Percentiles rank a stretch among this genome's conserved stretches.
Conservation (phyloP, 2,113 vertebrate species). For the Panurus biarmicus region DNA sequence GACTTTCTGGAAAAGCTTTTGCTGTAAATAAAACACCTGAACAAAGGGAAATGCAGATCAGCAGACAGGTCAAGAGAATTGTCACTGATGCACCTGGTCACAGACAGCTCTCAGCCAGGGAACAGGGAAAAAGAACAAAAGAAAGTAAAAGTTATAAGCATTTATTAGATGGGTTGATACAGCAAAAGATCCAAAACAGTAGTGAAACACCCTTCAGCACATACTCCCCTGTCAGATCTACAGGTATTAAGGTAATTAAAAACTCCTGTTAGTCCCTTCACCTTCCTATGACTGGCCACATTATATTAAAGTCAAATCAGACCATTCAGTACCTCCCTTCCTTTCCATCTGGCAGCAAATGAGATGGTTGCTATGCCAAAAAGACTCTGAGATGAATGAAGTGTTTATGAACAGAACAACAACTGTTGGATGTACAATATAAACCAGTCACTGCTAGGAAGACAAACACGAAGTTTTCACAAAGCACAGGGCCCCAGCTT, state of each 20-base stretch:
- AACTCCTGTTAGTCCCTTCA: neutral
- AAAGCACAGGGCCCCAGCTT: neutral
- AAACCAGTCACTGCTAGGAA: constrained; percentile 7
- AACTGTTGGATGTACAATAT: neutral
- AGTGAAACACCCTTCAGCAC: neutral
- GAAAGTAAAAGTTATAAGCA: neutral
- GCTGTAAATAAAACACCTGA: neutral
- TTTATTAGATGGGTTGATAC: neutral
- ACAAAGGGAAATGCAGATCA: neutral
- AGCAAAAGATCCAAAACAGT: neutral
- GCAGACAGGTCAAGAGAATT: neutral
- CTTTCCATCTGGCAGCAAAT: constrained; percentile 12
- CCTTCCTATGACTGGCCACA: neutral
- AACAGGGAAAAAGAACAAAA: neutral
- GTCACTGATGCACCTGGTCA: neutral
- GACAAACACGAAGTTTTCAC: neutral
- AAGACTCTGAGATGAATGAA: neutral
- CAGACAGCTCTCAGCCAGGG: neutral
- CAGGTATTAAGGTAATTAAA: neutral
- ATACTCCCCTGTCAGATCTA: neutral
- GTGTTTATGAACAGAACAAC: constrained; percentile 39
- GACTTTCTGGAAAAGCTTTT: neutral
- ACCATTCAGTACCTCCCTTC: neutral
- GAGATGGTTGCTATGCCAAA: neutral
- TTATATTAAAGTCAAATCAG: neutral